phyloP scores from a whole-genome alignment of 2,113 vertebrate genomes.

The Actinemys pallida region DNA sequence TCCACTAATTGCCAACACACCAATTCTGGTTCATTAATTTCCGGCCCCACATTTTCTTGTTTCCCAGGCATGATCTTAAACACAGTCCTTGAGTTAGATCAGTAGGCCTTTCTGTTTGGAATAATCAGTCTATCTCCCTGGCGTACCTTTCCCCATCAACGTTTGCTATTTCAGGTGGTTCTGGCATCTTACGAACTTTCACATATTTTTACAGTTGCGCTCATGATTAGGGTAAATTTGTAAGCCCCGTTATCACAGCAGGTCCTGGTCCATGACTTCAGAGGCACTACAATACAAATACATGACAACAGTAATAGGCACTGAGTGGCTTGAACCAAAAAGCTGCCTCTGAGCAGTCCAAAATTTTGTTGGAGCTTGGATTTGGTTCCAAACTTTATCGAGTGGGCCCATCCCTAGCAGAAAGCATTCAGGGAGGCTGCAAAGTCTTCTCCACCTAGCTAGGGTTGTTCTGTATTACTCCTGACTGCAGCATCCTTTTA shows the following conservation, averaged over 20 bases:
- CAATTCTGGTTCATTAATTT: too few species aligned
- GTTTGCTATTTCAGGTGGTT: not conserved
- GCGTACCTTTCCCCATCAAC: too few species aligned
- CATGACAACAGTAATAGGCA: not conserved
- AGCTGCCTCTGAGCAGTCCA: not conserved
- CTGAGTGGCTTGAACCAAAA: not conserved
- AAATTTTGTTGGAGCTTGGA: not conserved
- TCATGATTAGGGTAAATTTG: not conserved
- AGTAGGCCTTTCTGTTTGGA: too few species aligned
- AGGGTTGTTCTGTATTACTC: not conserved
- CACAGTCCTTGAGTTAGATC: too few species aligned
- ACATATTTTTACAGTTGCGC: not conserved
- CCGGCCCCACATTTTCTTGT: too few species aligned
- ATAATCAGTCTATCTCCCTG: too few species aligned
- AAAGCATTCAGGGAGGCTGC: not conserved
- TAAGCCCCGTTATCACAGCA: not conserved
- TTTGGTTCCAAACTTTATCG: not conserved
- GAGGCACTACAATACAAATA: not conserved
- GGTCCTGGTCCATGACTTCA: not conserved
- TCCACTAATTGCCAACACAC: not conserved
- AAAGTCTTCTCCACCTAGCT: not conserved
- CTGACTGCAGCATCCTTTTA: slow-evolving; percentile 40
- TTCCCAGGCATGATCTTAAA: too few species aligned
- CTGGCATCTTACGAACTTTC: not conserved
- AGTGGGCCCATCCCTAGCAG: not conserved